Evolutionary conservation across 2,113 vertebrate genomes (phyloP).

Genomic region (Podocnemis expansa): DNA sequence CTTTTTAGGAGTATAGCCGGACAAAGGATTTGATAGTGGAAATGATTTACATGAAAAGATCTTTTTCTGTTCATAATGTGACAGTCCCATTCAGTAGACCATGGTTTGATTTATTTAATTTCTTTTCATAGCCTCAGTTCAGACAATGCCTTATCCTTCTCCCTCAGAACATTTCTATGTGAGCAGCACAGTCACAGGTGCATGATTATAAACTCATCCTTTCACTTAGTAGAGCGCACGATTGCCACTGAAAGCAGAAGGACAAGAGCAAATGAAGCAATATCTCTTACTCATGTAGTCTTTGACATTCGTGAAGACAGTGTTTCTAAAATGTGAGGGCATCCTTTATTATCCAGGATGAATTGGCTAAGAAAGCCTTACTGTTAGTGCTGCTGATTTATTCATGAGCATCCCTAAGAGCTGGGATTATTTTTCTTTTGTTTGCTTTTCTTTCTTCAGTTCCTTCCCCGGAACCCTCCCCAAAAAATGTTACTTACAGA

Average conservation of each 20-base stretch:
- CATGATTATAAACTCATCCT: background rate
- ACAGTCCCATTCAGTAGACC: background rate
- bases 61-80: background rate
- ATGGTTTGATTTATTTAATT: background rate
- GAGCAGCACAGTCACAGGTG: background rate
- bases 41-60: background rate
- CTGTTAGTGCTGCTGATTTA: background rate
- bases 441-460: background rate
- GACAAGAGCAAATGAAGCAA: background rate
- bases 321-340: background rate
- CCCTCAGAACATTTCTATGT: background rate
- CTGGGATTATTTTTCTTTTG: background rate
- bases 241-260: background rate
- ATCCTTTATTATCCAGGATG: background rate
- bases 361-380: background rate
- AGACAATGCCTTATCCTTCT: background rate
- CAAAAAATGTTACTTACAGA: background rate
- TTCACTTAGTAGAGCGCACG: background rate
- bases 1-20: background rate
- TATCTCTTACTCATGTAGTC: background rate
- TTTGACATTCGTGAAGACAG: background rate
- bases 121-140: background rate
- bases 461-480: background rate
- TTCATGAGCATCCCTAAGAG: background rate
- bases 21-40: background rate